These are phyloP conservation scores for Girardinus metallicus DNA, from an alignment of 2,797 vertebrate genomes.

Conservation along the genomic window DNA sequence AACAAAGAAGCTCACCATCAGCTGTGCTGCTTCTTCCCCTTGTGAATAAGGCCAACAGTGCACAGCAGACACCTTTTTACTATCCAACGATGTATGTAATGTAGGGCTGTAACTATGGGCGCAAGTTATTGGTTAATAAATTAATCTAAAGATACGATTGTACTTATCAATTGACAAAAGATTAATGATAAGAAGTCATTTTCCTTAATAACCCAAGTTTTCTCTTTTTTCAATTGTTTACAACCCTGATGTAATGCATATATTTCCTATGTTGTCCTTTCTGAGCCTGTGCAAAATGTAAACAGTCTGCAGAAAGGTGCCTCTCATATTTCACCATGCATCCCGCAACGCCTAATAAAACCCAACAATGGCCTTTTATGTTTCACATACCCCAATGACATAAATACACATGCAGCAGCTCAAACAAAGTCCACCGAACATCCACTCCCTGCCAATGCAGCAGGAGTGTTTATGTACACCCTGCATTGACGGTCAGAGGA, in stretches of 20 bases:
- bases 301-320: conserved; percentile 52
- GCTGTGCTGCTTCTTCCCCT: conserved; percentile 35
- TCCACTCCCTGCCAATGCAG: not conserved
- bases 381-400: conserved; percentile 53
- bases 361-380: conserved; percentile 30
- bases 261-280: conserved; percentile 30
- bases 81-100: conserved; percentile 15
- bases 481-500: not conserved
- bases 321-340: conserved; percentile 47
- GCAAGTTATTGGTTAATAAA: no score
- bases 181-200: no score
- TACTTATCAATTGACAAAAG: no score
- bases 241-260: conserved; percentile 4
- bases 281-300: conserved; percentile 47
- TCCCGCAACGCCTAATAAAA: conserved; percentile 17
- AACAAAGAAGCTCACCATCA: conserved; percentile 26
- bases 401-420: conserved; percentile 27
- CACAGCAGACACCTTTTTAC: conserved; percentile 29
- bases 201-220: no score
- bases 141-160: no score
- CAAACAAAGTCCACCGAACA: conserved; percentile 42
- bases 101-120: no score
- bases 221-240: no score
- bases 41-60: conserved; percentile 29
- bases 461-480: not conserved